phyloP scores from a whole-genome alignment of 2,888 invertebrate genomes.

The Phalera bucephala region DNA sequence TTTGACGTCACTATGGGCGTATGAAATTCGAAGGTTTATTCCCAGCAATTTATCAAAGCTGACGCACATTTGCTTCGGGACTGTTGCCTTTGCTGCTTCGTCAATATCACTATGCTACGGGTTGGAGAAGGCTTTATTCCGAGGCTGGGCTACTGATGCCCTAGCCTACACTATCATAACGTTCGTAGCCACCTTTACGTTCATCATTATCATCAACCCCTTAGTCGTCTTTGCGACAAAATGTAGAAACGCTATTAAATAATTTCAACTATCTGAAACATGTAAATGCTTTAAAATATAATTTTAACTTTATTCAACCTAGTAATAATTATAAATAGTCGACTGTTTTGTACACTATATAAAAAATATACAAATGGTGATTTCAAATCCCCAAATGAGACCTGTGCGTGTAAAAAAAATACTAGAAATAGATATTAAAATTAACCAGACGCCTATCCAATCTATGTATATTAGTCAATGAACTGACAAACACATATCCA shows the following conservation, averaged over 20 bases:
- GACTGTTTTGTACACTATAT: too few relatives aligned
- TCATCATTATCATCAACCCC: slow-evolving; percentile 50
- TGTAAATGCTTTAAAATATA: too few relatives aligned
- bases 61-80: slow-evolving; percentile 56
- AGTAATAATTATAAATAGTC: too few relatives aligned
- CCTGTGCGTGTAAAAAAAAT: too few relatives aligned
- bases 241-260: slow-evolving; percentile 5
- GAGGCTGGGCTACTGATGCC: slow-evolving; percentile 32
- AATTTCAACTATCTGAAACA: too few relatives aligned
- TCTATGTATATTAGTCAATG: too few relatives aligned
- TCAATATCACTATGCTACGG: slow-evolving; percentile 51
- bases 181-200: slow-evolving; percentile 36
- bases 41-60: slow-evolving; percentile 50
- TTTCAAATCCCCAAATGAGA: too few relatives aligned
- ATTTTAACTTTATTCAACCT: too few relatives aligned
- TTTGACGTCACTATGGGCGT: slow-evolving; percentile 50
- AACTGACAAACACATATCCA: too few relatives aligned
- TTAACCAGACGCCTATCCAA: too few relatives aligned
- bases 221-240: slow-evolving; percentile 43
- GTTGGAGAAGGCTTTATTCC: slow-evolving; percentile 48
- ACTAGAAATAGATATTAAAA: too few relatives aligned
- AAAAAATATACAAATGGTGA: too few relatives aligned
- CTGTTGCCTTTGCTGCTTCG: slow-evolving; percentile 42
- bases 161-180: slow-evolving; percentile 42
- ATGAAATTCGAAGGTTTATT: slow-evolving; percentile 43